Conservation (phyloP, 2,888 invertebrate genomes). For the Platycheirus rosarum region DNA sequence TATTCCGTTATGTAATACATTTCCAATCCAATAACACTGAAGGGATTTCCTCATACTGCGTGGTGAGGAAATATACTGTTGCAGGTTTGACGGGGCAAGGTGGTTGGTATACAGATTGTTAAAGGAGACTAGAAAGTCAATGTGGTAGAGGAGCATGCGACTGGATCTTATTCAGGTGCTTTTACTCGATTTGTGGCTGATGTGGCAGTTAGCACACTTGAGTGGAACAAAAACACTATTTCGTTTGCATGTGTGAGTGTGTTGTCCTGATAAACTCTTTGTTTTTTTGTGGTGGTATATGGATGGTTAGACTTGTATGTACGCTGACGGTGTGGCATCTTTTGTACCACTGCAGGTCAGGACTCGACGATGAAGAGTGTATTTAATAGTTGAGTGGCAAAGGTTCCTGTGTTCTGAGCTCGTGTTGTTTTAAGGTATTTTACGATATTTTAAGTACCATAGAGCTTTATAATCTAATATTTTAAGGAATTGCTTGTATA, state of each 20-base stretch:
- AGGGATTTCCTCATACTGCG: slow-evolving; percentile 36
- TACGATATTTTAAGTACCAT: slow-evolving; percentile 51
- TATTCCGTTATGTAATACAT: slow-evolving; percentile 70
- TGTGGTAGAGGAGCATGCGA: slow-evolving; percentile 21
- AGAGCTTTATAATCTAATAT: slow-evolving; percentile 46
- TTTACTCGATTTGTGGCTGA: slow-evolving; percentile 53
- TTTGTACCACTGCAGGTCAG: not conserved
- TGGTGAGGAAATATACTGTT: no score
- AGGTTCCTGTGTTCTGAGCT: slow-evolving; percentile 21
- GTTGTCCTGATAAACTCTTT: slow-evolving; percentile 5
- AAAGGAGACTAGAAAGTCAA: slow-evolving; percentile 10
- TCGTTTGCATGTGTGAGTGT: not conserved
- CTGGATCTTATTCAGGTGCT: slow-evolving; percentile 48
- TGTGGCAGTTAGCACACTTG: slow-evolving; percentile 62
- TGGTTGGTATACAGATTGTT: not conserved
- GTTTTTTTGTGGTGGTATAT: slow-evolving; percentile 30
- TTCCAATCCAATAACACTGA: slow-evolving; percentile 63
- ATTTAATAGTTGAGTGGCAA: slow-evolving; percentile 32
- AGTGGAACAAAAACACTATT: slow-evolving; percentile 53
- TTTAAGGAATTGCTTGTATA: slow-evolving; percentile 40
- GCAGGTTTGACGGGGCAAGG: not conserved
- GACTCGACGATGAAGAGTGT: slow-evolving; percentile 1
- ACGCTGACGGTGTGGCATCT: not conserved
- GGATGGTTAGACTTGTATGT: not conserved
- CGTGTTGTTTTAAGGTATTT: slow-evolving; percentile 54